phyloP scores from a whole-genome alignment of 2,888 invertebrate genomes.

The Eilema caniola region DNA sequence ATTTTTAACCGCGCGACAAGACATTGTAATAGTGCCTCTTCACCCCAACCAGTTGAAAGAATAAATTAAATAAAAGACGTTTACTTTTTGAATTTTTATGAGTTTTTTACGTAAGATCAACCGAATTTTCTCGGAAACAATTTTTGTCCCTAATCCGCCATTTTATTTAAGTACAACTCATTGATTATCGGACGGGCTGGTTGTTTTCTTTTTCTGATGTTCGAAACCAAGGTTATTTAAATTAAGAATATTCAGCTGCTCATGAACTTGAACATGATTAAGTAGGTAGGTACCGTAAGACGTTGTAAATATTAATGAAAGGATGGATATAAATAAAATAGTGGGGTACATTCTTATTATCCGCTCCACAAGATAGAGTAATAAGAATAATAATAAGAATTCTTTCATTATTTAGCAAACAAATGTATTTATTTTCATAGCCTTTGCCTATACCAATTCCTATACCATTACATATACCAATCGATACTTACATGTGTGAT shows the following conservation, averaged over 20 bases:
- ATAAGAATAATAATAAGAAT: too few relatives aligned
- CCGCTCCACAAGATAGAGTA: too few relatives aligned
- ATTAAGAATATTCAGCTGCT: background rate
- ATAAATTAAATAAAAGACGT: background rate
- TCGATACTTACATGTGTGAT: too few relatives aligned
- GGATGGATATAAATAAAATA: too few relatives aligned
- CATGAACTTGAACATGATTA: background rate
- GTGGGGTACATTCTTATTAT: too few relatives aligned
- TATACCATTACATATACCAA: too few relatives aligned
- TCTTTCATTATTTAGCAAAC: too few relatives aligned
- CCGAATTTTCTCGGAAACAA: background rate
- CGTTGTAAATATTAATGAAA: too few relatives aligned
- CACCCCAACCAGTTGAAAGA: background rate
- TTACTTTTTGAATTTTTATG: background rate
- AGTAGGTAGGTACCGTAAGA: too few relatives aligned
- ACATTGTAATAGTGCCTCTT: background rate
- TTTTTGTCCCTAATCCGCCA: background rate
- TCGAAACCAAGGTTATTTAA: background rate
- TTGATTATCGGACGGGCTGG: background rate
- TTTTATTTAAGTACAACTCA: background rate
- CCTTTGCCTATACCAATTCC: too few relatives aligned
- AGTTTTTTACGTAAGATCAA: background rate
- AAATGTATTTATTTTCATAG: too few relatives aligned
- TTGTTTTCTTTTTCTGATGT: background rate
- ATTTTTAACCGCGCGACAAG: background rate